These are phyloP conservation scores for Naja naja DNA, from an alignment of 2,113 vertebrate species.

Conservation along the genomic window DNA sequence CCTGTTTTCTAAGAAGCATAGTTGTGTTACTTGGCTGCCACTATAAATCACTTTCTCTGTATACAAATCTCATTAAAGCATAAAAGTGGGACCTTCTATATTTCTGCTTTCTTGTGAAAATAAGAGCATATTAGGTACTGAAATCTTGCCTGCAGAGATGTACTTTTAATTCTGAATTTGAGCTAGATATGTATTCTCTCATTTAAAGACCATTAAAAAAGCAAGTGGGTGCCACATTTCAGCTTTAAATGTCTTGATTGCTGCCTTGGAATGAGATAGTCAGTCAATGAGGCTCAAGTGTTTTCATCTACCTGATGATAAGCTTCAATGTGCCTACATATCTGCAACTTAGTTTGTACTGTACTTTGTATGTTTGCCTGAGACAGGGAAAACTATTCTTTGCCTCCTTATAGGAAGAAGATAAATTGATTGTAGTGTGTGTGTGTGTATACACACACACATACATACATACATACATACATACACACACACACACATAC, in stretches of 20 bases:
- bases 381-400: not conserved
- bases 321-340: not conserved
- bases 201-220: not conserved
- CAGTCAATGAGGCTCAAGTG: not conserved
- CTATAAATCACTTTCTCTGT: not conserved
- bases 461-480: too few species aligned
- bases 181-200: not conserved
- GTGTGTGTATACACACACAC: too few species aligned
- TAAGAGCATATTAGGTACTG: not conserved
- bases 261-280: not conserved
- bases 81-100: not conserved
- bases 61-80: not conserved
- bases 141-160: not conserved
- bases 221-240: not conserved
- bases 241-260: not conserved
- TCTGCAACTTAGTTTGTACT: not conserved
- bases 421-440: not conserved
- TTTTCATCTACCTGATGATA: not conserved
- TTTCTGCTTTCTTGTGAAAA: not conserved
- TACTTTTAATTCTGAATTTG: not conserved
- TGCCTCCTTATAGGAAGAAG: slow-evolving; percentile 1
- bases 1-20: not conserved
- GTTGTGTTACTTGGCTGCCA: not conserved
- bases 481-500: too few species aligned
- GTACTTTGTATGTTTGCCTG: not conserved